Conservation (phyloP, 2,888 invertebrate species). For the Steinernema scapterisci region DNA sequence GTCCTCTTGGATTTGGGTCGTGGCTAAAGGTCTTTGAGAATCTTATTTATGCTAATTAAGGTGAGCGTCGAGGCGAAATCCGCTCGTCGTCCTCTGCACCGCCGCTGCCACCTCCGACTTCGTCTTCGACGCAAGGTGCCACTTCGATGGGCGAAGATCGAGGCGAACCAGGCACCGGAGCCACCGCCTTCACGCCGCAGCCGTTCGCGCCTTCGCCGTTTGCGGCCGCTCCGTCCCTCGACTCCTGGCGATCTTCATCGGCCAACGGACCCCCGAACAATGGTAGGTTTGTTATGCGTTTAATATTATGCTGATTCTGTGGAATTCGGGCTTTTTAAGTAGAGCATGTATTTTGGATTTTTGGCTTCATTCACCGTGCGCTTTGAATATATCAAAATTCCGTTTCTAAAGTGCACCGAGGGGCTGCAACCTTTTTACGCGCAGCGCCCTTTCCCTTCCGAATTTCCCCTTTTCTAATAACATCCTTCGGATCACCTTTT, state of each 20-base stretch:
- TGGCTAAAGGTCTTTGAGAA: background rate
- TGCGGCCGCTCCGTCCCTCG: slow-evolving; percentile 10
- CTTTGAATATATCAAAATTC: too few relatives aligned
- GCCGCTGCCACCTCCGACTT: slow-evolving; percentile 15
- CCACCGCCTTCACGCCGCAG: slow-evolving; percentile 28
- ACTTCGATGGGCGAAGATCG: slow-evolving; percentile 20
- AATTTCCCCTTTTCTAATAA: background rate
- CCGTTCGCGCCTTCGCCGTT: slow-evolving; percentile 24
- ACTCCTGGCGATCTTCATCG: slow-evolving; percentile 20
- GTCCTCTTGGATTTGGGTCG: background rate
- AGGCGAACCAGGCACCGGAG: slow-evolving; percentile 28
- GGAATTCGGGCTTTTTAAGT: too few relatives aligned
- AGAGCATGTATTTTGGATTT: too few relatives aligned
- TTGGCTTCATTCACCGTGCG: too few relatives aligned
- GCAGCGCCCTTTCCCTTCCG: background rate
- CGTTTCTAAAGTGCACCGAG: too few relatives aligned
- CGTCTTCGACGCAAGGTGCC: background rate
- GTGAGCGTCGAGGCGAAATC: slow-evolving; percentile 24
- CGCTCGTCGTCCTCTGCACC: slow-evolving; percentile 27
- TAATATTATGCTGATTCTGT: background rate
- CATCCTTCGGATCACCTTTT: background rate
- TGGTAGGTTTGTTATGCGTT: slow-evolving; percentile 17
- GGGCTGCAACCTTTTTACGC: background rate
- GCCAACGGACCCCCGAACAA: slow-evolving; percentile 6
- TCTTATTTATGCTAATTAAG: slow-evolving; percentile 12